Conservation (phyloP, 2,888 invertebrate species). For the Syrphus vitripennis region DNA sequence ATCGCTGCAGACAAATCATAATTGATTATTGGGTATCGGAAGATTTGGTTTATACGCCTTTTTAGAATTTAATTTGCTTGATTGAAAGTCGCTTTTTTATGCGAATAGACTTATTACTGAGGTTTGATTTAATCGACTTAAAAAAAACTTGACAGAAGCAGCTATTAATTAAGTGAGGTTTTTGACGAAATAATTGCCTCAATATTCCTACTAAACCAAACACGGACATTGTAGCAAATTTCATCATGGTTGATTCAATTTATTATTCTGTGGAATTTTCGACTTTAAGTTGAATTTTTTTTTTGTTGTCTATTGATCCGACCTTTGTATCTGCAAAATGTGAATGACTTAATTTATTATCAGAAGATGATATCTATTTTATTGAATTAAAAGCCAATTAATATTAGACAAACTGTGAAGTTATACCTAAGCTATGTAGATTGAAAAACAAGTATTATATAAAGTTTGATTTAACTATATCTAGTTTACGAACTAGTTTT, state of each 20-base stretch:
- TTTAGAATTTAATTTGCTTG: slow-evolving; percentile 9
- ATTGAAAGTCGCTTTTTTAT: not conserved
- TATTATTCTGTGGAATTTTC: not conserved
- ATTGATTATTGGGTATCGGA: not conserved
- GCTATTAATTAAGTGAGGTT: not conserved
- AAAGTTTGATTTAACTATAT: too few relatives aligned
- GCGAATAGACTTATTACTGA: not conserved
- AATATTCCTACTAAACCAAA: not conserved
- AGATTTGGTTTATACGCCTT: not conserved
- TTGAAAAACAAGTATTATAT: too few relatives aligned
- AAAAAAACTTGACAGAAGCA: not conserved
- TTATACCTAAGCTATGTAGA: too few relatives aligned
- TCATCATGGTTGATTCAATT: slow-evolving; percentile 7
- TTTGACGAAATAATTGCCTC: not conserved
- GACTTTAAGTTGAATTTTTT: not conserved
- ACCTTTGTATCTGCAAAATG: not conserved
- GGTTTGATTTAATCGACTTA: not conserved
- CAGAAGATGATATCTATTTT: not conserved
- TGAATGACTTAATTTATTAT: not conserved
- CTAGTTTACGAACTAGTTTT: too few relatives aligned
- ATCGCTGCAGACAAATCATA: not conserved
- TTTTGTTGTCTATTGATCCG: not conserved
- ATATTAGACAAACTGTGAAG: not conserved
- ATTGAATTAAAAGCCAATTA: not conserved
- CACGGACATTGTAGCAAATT: not conserved